phyloP scores from a whole-genome alignment of 2,888 invertebrate species.

The Xanthorhoe spadicearia region DNA sequence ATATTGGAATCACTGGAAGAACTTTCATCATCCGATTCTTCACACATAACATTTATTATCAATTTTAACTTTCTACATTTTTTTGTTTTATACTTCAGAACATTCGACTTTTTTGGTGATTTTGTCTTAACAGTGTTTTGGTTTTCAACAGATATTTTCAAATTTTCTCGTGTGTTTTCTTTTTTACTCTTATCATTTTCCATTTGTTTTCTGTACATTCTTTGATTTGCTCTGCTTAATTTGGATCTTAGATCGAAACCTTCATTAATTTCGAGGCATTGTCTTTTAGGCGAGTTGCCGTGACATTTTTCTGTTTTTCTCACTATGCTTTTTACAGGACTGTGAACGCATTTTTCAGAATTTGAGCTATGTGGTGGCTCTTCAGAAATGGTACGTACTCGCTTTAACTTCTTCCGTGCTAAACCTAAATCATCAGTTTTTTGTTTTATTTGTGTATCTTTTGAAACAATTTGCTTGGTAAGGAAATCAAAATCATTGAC shows the following conservation, averaged over 20 bases:
- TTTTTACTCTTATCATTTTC: constrained; percentile 18
- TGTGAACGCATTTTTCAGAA: constrained; percentile 3
- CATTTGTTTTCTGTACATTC: constrained; percentile 28
- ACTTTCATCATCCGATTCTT: constrained; percentile 37
- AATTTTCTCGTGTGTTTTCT: constrained; percentile 44
- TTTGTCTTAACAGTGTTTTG: constrained; percentile 20
- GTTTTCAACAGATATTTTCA: constrained; percentile 48
- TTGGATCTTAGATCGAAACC: constrained; percentile 49
- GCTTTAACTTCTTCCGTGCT: constrained; percentile 21
- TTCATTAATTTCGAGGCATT: constrained; percentile 15
- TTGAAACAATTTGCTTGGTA: not conserved
- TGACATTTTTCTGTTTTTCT: constrained; percentile 27
- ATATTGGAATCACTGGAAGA: constrained; percentile 30
- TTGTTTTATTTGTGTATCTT: not conserved
- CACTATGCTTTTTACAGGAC: constrained; percentile 40
- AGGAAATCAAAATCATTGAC: constrained; percentile 16
- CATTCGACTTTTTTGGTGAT: constrained; percentile 21
- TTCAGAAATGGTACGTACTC: constrained; percentile 19
- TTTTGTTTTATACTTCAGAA: constrained; percentile 38
- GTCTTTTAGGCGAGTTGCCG: constrained; percentile 22
- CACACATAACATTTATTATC: constrained; percentile 58
- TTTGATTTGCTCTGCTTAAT: constrained; percentile 42
- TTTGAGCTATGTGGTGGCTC: not conserved
- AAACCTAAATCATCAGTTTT: not conserved
- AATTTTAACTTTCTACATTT: constrained; percentile 56